Evolutionary conservation across 2,797 vertebrate species (phyloP), one percentile per base, ranked within the genome.

Genomic region (Xiphorhynchus erythropygius): DNA sequence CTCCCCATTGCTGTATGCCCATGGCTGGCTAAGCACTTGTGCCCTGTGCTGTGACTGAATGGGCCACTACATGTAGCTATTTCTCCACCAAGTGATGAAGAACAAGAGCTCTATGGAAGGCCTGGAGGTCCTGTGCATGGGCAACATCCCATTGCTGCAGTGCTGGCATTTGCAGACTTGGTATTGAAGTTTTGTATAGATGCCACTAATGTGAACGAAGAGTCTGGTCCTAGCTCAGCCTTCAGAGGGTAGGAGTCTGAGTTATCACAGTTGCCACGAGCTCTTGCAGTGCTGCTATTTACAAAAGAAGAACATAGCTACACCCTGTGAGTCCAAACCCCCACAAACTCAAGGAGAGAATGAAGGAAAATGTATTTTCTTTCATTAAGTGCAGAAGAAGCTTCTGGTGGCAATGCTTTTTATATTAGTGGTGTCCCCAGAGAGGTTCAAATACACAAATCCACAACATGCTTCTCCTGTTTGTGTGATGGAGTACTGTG

Each of bases 401-500:
- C 39, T 91, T 95, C 83, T 94, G 77, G 59, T 91, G 64, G 56
- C 74, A 93, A 94, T 71, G 71, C 56, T 92, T 94, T 94, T 95
- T 90, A 87, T 94, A 94, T 87, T 96, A 96, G 70, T 37, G 41
- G 41, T 82, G 80, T 94, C 96, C 93, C 95, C 32, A 88, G 95
- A 87, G 93, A 89, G 84, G 80, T 94, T 93, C 91, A 94, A 93
- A 70, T 76, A 94, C 60, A 91, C 92, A 94, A 96, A 95, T 63
- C 81, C 90, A 89, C 87, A 93, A 60, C 81, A 89, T 87, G 68
- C 81, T 94, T 68, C 90, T 96, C 94, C 94, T 79, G 83, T 90
- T 96, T 67, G 49, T 57, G 57, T 95, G 94, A 94, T 91, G 74
- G 90, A 96, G 59, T 91, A 39, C 63, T 42, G 85, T 12, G 80